These are phyloP conservation scores for Sylvilagus bachmani DNA, from an alignment of 2,113 vertebrate species.

Conservation along the genomic window DNA sequence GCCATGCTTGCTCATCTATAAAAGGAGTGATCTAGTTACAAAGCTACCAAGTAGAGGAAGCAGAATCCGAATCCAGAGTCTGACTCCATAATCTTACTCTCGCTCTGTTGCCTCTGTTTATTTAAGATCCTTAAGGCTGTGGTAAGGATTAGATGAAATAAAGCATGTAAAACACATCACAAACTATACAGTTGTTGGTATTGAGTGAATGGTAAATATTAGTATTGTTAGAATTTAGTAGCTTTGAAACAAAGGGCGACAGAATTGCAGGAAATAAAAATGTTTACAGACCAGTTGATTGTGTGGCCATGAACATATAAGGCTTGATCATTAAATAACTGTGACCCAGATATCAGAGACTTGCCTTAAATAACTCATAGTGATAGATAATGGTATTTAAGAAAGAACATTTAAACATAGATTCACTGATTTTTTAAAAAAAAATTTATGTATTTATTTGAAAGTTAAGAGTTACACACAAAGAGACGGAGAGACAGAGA, in stretches of 20 bases:
- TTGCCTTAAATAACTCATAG: slow-evolving; percentile 8
- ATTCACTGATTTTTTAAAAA: slow-evolving; percentile 41
- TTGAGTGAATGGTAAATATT: slow-evolving; percentile 8
- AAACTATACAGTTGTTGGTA: not conserved
- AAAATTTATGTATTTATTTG: too few species aligned
- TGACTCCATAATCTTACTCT: not conserved
- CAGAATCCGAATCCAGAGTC: not conserved
- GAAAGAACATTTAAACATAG: not conserved
- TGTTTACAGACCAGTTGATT: not conserved
- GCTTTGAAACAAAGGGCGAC: slow-evolving; percentile 7
- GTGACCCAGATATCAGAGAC: not conserved
- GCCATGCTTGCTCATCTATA: not conserved
- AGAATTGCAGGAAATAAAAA: slow-evolving; percentile 21
- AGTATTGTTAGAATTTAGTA: slow-evolving; percentile 10
- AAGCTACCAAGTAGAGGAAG: not conserved
- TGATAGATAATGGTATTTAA: not conserved
- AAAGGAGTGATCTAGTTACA: not conserved
- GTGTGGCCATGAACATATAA: not conserved
- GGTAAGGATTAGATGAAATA: not conserved
- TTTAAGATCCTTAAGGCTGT: not conserved
- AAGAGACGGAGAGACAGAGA: too few species aligned
- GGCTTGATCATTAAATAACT: slow-evolving; percentile 52
- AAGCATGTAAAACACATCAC: not conserved
- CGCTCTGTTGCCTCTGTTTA: accelerated
- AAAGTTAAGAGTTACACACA: too few species aligned